Evolutionary conservation across 2,888 invertebrate species (phyloP).

Genomic region (Ophioninae sp.): DNA sequence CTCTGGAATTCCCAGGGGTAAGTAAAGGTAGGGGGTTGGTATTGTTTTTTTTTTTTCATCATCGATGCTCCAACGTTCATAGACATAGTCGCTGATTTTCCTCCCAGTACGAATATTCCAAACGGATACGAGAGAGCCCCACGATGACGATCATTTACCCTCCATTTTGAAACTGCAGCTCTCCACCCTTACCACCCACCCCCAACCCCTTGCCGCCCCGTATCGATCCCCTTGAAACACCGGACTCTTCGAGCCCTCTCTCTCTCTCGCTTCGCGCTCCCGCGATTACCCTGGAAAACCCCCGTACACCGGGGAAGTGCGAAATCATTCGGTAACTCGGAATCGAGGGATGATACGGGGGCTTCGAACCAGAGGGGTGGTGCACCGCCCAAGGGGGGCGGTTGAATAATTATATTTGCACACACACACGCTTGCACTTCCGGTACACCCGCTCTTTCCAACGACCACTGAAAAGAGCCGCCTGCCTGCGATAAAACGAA

Average conservation of each 20-base stretch:
- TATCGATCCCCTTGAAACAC: conserved; percentile 62
- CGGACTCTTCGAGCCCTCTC: conserved; percentile 40
- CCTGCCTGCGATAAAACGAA: conserved; percentile 27
- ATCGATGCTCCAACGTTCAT: not conserved
- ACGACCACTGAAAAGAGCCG: conserved; percentile 18
- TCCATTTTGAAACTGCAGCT: conserved; percentile 59
- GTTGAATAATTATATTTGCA: conserved; percentile 52
- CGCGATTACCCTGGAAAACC: conserved; percentile 61
- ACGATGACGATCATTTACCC: conserved; percentile 62
- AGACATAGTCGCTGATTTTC: conserved; percentile 49
- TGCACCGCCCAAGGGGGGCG: not conserved
- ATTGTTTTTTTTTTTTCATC: not conserved
- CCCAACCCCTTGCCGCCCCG: conserved; percentile 40
- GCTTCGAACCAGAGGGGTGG: not conserved
- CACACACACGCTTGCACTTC: conserved; percentile 36
- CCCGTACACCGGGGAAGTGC: conserved; percentile 47
- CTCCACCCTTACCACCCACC: conserved; percentile 20
- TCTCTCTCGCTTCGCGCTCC: conserved; percentile 39
- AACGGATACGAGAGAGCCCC: conserved; percentile 38
- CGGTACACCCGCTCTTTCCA: conserved; percentile 13
- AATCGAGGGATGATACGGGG: conserved; percentile 24
- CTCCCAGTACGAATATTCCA: conserved; percentile 45
- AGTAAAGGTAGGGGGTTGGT: not conserved
- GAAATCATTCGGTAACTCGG: conserved; percentile 59
- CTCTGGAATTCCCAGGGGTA: not conserved